Evolutionary conservation across 64 coral and sea anemone genomes (phyloP), one percentile per base, ranked within the genome.

Genomic region (Pachyseris speciosa): DNA sequence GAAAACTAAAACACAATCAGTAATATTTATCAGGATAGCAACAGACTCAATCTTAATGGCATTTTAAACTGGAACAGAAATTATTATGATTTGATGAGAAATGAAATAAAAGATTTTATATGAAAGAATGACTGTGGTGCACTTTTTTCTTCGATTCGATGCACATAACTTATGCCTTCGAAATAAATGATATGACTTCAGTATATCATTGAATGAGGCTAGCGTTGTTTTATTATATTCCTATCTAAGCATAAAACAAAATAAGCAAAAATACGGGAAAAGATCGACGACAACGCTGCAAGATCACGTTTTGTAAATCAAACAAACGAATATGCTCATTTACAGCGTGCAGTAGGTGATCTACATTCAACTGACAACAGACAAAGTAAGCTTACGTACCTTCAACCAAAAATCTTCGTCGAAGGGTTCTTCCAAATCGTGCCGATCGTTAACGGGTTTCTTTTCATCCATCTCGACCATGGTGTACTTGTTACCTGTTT

Each of bases 391-490:
- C n/a, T n/a, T n/a, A n/a, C 34, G 60, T 22, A 98, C 95, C 95
- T 94, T 94, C 39, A 94, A 72, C 95, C 95, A 98, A 33, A 98
- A 98, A 17, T 94, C 87, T 81, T 98, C 95, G 42, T 98, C 86
- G 73, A 98, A 98, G 20, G 95, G 91, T 48, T 94, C 64, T 48
- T 98, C 95, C 20, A 98, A 43, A 20, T 71, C 75, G 17, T 80
- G 79, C 49, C 69, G 83, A 64, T 71, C 73, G 16, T 42, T 40
- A 25, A 37, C 70, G 7, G 27, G 7, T 37, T 78, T 60, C 37
- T 80, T 83, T 33, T 94, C 78, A 53, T 84, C 79, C 95, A 98
- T 94, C n/a, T 80, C 50, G 45, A 98, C 68, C 49, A 25, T 58
- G 66, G 67, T 85, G 34, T 60, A 91, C 19, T 64, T 22, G 9